Base-by-base conservation (phyloP, 1,140 invertebrate genomes). In the Stegodyphus dumicola region DNA sequence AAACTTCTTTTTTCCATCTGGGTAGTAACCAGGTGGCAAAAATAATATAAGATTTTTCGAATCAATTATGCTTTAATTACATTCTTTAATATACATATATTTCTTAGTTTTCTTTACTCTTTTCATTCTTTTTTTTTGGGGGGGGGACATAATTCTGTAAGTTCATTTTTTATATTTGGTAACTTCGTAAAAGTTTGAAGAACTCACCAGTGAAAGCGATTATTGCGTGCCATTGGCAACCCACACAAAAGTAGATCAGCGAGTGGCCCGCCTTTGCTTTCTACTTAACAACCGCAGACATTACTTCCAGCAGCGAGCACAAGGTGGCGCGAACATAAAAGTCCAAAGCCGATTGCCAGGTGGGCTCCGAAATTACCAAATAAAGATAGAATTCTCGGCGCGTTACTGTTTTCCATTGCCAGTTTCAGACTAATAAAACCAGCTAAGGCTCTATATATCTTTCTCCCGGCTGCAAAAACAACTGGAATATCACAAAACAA, bases 301-400 rank as follows among this genome's bases (percentile, higher is more conserved):
- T 85, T 85, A 85, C 81, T 85, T 85, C 81, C 81, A 85, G 81
- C 81, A 77, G 81, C 73, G 81, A 77, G 74, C 81, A 77, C 81
- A 85, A 85, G 81, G 81, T 85, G 80, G 81, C 81, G 81, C 60
- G 71, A 77, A 85, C 81, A 85, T 85, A 85, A 85, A 85, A 85
- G 81, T 85, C 81, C 81, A 77, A 85, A 85, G 73, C 81, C 74
- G 81, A 85, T 85, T 85, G 81, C 81, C 81, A 85, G 81, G 81
- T 85, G 81, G 69, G 74, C 64, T 69, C 73, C 81, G 71, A 48
- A 85, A 85, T 85, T 76, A 66, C 81, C 81, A 74, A 85, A 85
- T 85, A 85, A 85, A 85, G 81, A 85, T 85, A 70, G 81, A 85
- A 85, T 85, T 85, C 81, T 85, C 81, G 81, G 81, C 81, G 73